phyloP scores from a whole-genome alignment of 2,888 invertebrate genomes.

The Amiota mariae region DNA sequence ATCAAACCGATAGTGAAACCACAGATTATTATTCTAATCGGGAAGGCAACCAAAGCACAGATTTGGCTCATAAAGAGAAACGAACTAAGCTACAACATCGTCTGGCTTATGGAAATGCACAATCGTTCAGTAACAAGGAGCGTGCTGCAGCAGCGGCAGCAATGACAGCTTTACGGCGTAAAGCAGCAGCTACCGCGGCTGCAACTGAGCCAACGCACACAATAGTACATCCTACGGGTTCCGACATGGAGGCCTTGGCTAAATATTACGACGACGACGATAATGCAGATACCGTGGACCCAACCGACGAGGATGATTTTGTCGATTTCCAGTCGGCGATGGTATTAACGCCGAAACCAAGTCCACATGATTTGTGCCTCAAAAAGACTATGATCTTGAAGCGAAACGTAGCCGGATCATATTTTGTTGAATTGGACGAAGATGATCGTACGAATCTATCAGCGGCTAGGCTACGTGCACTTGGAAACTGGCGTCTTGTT shows the following conservation, averaged over 20 bases:
- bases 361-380: no score
- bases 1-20: background rate
- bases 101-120: slow-evolving; percentile 54
- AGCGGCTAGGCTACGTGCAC: no score
- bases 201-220: background rate
- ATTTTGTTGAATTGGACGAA: no score
- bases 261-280: background rate
- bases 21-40: background rate
- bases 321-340: no score
- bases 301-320: no score
- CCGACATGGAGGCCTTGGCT: background rate
- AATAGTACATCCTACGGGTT: no score
- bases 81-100: slow-evolving; percentile 50
- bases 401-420: no score
- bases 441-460: no score
- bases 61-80: slow-evolving; percentile 21
- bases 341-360: no score
- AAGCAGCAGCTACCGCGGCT: background rate
- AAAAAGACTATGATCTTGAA: no score
- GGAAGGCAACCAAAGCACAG: background rate
- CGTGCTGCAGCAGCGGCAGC: slow-evolving; percentile 25
- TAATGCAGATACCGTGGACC: no score
- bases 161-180: background rate
- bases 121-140: slow-evolving; percentile 51
- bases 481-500: no score